phyloP scores from a whole-genome alignment of 2,888 invertebrate genomes.

The Rhyacophila evoluta region DNA sequence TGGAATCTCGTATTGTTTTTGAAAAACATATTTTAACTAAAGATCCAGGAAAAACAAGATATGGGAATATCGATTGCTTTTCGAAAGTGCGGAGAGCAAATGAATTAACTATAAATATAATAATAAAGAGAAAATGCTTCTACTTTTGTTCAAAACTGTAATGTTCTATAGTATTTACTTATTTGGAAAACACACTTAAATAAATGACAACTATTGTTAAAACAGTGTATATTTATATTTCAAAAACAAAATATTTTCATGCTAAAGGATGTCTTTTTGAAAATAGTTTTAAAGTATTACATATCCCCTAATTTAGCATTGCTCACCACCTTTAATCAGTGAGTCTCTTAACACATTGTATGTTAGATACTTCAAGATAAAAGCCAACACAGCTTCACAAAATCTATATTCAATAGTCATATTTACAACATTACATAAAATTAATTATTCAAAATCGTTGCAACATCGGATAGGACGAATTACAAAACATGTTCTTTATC shows the following conservation, averaged over 20 bases:
- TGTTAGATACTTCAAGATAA: background rate
- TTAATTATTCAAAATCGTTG: conserved; percentile 10
- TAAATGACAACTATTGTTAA: background rate
- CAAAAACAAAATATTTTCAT: background rate
- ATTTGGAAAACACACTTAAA: background rate
- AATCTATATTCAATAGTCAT: background rate
- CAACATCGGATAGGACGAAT: conserved; percentile 6
- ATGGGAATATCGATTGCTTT: no score
- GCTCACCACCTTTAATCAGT: background rate
- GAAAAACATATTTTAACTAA: no score
- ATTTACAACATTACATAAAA: conserved; percentile 11
- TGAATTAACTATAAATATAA: no score
- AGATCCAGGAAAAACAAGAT: no score
- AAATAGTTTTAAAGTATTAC: background rate
- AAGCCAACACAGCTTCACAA: background rate
- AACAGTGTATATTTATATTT: conserved; percentile 2
- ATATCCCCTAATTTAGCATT: background rate
- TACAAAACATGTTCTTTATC: conserved; percentile 39
- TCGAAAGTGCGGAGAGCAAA: no score
- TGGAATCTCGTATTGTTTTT: no score
- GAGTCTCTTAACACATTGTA: background rate
- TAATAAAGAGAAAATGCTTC: no score
- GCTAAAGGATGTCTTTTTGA: conserved; percentile 8
- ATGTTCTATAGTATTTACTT: background rate
- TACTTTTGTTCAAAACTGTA: no score